Evolutionary conservation across 2,888 invertebrate species (phyloP).

Genomic region (Yponomeuta sedellus): DNA sequence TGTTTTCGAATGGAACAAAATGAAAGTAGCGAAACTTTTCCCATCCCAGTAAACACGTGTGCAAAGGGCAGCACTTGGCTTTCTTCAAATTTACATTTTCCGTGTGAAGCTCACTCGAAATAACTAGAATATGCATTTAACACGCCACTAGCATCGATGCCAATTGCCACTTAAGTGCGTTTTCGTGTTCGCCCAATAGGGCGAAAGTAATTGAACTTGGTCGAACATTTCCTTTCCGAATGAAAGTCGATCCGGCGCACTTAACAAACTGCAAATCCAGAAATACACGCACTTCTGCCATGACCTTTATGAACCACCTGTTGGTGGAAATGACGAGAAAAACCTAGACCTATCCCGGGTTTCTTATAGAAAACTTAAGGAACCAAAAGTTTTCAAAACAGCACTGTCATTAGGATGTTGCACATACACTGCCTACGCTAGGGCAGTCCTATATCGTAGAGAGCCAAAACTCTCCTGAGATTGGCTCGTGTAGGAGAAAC

Average conservation of each 20-base stretch:
- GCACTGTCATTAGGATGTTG: too few species aligned
- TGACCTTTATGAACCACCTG: too few species aligned
- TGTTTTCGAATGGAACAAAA: not conserved
- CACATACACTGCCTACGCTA: too few species aligned
- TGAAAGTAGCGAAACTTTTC: not conserved
- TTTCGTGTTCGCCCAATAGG: constrained; percentile 24
- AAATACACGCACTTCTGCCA: too few species aligned
- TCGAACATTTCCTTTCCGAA: constrained; percentile 1
- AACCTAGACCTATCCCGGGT: too few species aligned
- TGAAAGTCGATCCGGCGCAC: not conserved
- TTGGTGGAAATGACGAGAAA: too few species aligned
- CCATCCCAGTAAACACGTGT: constrained; percentile 8
- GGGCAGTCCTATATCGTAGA: too few species aligned
- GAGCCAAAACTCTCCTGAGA: too few species aligned
- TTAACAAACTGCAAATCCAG: not conserved
- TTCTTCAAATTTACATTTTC: constrained; percentile 17
- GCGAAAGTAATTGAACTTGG: constrained; percentile 13
- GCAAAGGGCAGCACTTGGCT: not conserved
- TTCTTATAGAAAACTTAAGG: too few species aligned
- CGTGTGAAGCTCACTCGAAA: constrained; percentile 10
- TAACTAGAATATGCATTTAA: constrained; percentile 9
- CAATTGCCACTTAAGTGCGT: constrained; percentile 23
- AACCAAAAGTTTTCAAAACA: too few species aligned
- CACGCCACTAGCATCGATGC: constrained; percentile 1
- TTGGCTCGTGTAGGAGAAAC: too few species aligned